Evolutionary conservation across 2,888 invertebrate species (phyloP), one percentile per base, ranked within the genome.

Genomic region (Apoda limacodes): DNA sequence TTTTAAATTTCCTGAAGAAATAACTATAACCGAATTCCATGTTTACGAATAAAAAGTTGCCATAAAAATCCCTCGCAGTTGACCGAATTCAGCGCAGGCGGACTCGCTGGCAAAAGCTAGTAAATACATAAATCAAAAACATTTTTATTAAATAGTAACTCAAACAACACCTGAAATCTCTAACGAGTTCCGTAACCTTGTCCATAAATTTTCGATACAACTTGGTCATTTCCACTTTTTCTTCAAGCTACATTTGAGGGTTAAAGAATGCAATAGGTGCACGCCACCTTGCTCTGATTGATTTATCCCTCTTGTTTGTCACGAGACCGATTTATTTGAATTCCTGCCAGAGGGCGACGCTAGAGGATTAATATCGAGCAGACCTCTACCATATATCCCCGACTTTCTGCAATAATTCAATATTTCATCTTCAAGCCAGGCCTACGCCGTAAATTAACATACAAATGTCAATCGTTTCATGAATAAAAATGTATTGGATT

Each of bases 271-370:
- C 78, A 78, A 71, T 74, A 70, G 55, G 55, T 69, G 75, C 70
- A 71, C 74, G 52, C 74, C 78, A 72, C 75, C 74, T 74, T 75
- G 70, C 64, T 44, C 37, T 74, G 82, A 82, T 82, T 82, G 82
- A 82, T 82, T 81, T 81, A 82, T 82, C 65, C 68, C 64, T 80
- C 75, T 82, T 82, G 82, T 82, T 82, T 82, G 82, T 81, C 81
- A 76, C 75, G 55, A 61, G 60, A 50, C 58, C 60, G 76, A 81
- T 81, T 81, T 81, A 82, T 82, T 81, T 80, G 81, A 81, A 80
- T 78, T 78, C 72, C 75, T 71, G 72, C 74, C 78, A 76, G 74
- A 58, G 52, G n/a, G 5, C 61, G 61, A 64, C 67, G 71, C 68
- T 71, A 63, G 63, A 63, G 81, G 81, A 78, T 80, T 80, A 81